phyloP scores from a whole-genome alignment of 2,113 vertebrate species.

The Lepidothrix coronata region DNA sequence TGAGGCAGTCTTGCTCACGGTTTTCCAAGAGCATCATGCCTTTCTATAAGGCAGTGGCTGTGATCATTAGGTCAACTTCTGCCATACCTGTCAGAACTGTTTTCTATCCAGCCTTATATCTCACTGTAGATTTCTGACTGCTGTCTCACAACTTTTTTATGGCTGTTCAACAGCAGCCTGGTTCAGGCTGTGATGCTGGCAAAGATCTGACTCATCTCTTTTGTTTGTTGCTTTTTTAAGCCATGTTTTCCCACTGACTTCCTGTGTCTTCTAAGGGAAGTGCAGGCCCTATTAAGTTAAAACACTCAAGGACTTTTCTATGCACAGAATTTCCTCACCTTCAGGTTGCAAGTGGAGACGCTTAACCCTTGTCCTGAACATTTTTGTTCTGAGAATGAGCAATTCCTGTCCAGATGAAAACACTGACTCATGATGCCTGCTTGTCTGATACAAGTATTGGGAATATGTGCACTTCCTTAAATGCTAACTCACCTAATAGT shows the following conservation, averaged over 20 bases:
- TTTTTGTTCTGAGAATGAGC: neutral
- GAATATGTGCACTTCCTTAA: neutral
- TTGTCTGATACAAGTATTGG: neutral
- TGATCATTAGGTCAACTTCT: neutral
- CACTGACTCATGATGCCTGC: neutral
- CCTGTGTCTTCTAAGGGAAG: neutral
- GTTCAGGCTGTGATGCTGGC: neutral
- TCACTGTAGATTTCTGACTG: neutral
- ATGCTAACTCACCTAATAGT: rapidly evolving
- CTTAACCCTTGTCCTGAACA: neutral
- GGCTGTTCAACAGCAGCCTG: neutral
- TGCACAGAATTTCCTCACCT: neutral
- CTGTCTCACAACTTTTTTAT: neutral
- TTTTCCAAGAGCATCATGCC: neutral
- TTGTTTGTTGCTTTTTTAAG: slow-evolving; percentile 5
- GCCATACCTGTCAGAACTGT: neutral
- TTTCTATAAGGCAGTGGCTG: neutral
- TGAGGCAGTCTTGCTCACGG: neutral
- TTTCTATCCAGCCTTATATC: neutral
- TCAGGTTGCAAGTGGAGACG: neutral
- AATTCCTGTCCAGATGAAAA: neutral
- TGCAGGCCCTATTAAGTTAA: neutral
- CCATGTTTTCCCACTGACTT: neutral
- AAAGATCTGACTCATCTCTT: neutral
- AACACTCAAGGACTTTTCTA: neutral